These are phyloP conservation scores for Sphecodes monilicornis DNA, from an alignment of 2,888 invertebrate genomes.

Conservation along the genomic window DNA sequence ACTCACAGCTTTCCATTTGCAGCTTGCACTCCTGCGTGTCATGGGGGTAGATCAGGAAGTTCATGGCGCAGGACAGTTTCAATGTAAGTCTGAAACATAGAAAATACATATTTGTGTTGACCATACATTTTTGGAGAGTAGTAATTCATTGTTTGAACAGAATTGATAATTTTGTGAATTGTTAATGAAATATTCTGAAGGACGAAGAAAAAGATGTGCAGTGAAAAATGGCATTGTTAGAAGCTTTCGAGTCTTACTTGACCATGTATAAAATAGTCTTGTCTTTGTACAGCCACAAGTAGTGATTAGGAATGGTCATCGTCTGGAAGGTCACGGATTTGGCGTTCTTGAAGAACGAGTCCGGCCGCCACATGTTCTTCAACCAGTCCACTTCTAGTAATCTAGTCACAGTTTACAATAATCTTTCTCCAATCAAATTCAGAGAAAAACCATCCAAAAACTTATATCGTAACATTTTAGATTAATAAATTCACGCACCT, in stretches of 20 bases:
- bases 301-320: slow-evolving; percentile 97
- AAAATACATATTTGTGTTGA: neutral
- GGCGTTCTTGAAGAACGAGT: slow-evolving; percentile 97
- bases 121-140: neutral
- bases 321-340: slow-evolving; percentile 97
- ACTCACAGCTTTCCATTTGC: slow-evolving; percentile 98
- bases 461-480: neutral
- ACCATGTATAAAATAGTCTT: slow-evolving; percentile 95
- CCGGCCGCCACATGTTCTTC: slow-evolving; percentile 97
- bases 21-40: slow-evolving; percentile 97
- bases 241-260: slow-evolving; percentile 87
- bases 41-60: slow-evolving; percentile 96
- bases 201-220: neutral
- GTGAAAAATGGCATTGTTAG: neutral
- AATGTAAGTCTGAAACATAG: slow-evolving; percentile 88
- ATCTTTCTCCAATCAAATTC: neutral
- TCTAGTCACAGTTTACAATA: slow-evolving; percentile 79
- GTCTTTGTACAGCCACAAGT: slow-evolving; percentile 95
- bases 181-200: neutral
- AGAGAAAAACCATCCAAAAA: neutral
- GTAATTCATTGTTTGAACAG: neutral
- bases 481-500: slow-evolving; percentile 84
- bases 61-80: slow-evolving; percentile 96
- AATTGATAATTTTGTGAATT: neutral
- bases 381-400: slow-evolving; percentile 95